Conservation (phyloP, 2,888 invertebrate genomes). For the Nemotelus nigrinus region DNA sequence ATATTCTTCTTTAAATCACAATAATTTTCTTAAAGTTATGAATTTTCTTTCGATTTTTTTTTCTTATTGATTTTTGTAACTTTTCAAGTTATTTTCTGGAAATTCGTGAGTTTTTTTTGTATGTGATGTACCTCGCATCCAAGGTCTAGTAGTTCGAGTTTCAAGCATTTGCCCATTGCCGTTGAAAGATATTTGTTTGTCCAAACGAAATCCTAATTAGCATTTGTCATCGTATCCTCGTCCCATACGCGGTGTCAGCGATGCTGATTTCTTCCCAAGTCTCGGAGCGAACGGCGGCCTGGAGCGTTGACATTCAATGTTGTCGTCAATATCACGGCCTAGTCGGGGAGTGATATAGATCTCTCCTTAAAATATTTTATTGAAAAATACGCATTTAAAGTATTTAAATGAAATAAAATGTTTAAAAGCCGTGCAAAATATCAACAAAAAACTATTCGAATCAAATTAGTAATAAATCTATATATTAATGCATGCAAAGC, state of each 20-base stretch:
- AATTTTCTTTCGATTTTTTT: background rate
- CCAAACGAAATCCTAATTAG: slow-evolving; percentile 7
- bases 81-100: too few relatives aligned
- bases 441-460: too few relatives aligned
- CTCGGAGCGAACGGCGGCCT: slow-evolving; percentile 66
- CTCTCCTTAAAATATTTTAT: slow-evolving; percentile 27
- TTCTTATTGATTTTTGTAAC: background rate
- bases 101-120: too few relatives aligned
- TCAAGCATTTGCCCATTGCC: too few relatives aligned
- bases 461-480: too few relatives aligned
- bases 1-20: background rate
- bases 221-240: slow-evolving; percentile 50
- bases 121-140: too few relatives aligned
- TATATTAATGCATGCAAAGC: too few relatives aligned
- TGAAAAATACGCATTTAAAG: background rate
- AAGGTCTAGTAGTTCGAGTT: too few relatives aligned
- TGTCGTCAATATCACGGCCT: slow-evolving; percentile 43
- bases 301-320: slow-evolving; percentile 59
- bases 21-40: background rate
- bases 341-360: slow-evolving; percentile 36
- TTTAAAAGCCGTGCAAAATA: background rate
- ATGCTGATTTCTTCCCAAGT: slow-evolving; percentile 65
- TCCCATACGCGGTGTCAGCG: slow-evolving; percentile 66
- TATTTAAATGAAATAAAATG: background rate
- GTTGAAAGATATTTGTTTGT: too few relatives aligned